phyloP scores from a whole-genome alignment of 2,113 vertebrate species.

The Brienomyrus longianalis region DNA sequence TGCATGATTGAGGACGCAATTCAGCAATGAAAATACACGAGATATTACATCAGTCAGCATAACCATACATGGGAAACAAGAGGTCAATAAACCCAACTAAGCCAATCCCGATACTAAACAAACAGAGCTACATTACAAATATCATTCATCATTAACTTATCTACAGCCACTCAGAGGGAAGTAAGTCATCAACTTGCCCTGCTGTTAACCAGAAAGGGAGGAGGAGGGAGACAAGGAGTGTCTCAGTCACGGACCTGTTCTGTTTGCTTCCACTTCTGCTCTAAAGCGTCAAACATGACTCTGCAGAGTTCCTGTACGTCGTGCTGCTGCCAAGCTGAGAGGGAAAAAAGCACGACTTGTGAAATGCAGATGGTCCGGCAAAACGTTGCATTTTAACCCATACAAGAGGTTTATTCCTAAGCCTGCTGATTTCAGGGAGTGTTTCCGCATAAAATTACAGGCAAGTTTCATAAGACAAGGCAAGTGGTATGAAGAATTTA shows the following conservation, averaged over 20 bases:
- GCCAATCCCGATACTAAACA: background rate
- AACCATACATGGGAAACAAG: background rate
- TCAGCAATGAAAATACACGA: background rate
- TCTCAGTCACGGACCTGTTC: conserved; percentile 75
- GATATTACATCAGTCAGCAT: background rate
- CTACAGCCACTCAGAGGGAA: background rate
- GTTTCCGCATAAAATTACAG: background rate
- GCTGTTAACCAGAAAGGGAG: background rate
- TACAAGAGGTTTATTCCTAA: background rate
- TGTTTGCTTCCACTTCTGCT: conserved; percentile 98
- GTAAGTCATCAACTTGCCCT: background rate
- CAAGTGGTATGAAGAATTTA: background rate
- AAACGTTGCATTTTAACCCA: background rate
- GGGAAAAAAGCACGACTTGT: background rate
- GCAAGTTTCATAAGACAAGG: background rate
- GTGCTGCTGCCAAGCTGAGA: conserved; percentile 95
- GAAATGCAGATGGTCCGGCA: conserved; percentile 25
- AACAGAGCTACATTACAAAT: background rate
- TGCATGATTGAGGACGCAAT: background rate
- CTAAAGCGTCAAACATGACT: conserved; percentile 98
- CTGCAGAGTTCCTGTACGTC: conserved; percentile 98
- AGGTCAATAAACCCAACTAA: background rate
- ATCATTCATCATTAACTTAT: background rate
- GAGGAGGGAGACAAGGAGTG: background rate
- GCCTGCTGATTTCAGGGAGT: background rate